phyloP scores from a whole-genome alignment of 2,113 vertebrate species.

The Zeus faber region DNA sequence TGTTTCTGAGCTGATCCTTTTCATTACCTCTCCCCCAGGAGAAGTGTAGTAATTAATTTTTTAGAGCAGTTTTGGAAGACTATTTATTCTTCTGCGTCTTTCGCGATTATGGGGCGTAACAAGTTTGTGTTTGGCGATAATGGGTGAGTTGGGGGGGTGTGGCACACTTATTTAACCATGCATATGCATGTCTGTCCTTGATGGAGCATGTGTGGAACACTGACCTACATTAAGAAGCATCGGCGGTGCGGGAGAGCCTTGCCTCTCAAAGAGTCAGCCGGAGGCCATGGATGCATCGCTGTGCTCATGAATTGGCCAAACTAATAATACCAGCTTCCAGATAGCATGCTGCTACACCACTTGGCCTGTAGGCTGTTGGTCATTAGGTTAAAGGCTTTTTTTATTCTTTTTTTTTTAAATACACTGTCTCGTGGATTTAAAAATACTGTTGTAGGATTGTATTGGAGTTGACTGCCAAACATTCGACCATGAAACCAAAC shows the following conservation, averaged over 20 bases:
- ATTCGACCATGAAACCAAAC: too few relatives aligned
- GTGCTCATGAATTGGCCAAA: conserved; percentile 14
- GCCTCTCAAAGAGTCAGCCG: background rate
- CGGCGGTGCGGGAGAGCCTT: background rate
- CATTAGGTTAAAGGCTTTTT: conserved; percentile 33
- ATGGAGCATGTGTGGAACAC: conserved; percentile 25
- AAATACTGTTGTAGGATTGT: too few relatives aligned
- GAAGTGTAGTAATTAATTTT: background rate
- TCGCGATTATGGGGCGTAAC: conserved; percentile 3
- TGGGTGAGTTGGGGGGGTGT: background rate
- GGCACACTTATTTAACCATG: background rate
- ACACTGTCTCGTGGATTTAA: conserved; percentile 4
- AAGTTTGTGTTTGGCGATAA: too few relatives aligned
- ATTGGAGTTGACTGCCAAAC: too few relatives aligned
- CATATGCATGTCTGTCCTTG: conserved; percentile 3
- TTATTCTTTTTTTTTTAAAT: too few relatives aligned
- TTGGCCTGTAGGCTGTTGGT: conserved; percentile 9
- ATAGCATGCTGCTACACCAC: background rate
- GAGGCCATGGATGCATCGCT: background rate
- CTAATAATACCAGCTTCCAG: background rate
- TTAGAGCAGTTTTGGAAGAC: conserved; percentile 1
- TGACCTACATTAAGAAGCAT: conserved; percentile 28
- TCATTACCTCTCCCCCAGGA: background rate
- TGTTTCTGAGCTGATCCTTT: background rate
- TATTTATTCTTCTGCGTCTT: conserved; percentile 12